These are phyloP conservation scores for Paratrypauchen microcephalus DNA, from an alignment of 2,797 vertebrate species.

Conservation along the genomic window DNA sequence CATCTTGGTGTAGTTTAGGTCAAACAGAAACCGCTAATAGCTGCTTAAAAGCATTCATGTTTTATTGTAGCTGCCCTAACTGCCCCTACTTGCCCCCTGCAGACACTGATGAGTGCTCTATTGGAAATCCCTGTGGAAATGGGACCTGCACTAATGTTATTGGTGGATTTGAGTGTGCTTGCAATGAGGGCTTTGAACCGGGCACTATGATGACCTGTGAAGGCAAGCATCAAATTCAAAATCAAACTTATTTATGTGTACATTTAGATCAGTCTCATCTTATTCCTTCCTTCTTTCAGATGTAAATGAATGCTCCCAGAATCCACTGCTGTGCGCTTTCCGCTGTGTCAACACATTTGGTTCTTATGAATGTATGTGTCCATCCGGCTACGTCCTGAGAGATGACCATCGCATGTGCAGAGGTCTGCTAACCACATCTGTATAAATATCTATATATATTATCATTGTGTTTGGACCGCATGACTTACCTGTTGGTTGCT, in stretches of 20 bases:
- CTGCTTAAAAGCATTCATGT: conserved; percentile 7
- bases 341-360: conserved; percentile 93
- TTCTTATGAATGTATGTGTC: conserved; percentile 92
- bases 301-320: conserved; percentile 89
- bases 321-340: conserved; percentile 94
- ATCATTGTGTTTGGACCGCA: not conserved
- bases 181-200: conserved; percentile 90
- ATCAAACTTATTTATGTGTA: not conserved
- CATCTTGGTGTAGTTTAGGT: conserved; percentile 3
- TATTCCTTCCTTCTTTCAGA: conserved; percentile 70
- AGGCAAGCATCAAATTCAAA: conserved; percentile 70
- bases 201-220: conserved; percentile 93
- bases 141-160: conserved; percentile 91
- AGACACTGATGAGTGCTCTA: conserved; percentile 92
- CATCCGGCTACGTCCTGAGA: conserved; percentile 85
- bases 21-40: conserved; percentile 11
- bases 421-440: conserved; percentile 73
- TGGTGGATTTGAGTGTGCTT: conserved; percentile 90
- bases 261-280: not conserved
- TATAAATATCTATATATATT: not conserved
- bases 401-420: conserved; percentile 92
- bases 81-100: conserved; percentile 19
- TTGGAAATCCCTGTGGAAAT: conserved; percentile 90
- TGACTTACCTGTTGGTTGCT: not conserved
- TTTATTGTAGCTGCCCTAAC: conserved; percentile 14